Evolutionary conservation across 2,888 invertebrate genomes (phyloP).

Genomic region (Clanis bilineata): DNA sequence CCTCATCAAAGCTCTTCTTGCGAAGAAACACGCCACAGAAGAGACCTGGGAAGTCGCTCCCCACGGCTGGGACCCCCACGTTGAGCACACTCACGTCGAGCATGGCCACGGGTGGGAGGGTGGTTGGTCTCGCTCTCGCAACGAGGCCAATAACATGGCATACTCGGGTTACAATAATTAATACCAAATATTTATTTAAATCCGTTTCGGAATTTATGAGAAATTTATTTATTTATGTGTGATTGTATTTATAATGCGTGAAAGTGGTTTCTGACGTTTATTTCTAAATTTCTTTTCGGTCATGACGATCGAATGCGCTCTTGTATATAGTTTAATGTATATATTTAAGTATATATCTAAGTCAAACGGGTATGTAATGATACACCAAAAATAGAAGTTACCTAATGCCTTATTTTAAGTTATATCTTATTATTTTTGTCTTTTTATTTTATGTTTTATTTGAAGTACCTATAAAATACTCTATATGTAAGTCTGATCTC

Average conservation of each 20-base stretch:
- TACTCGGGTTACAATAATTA: slow-evolving; percentile 67
- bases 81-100: slow-evolving; percentile 48
- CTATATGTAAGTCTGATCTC: slow-evolving; percentile 33
- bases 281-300: slow-evolving; percentile 5
- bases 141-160: slow-evolving; percentile 65
- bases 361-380: slow-evolving; percentile 1
- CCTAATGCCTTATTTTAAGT: slow-evolving; percentile 19
- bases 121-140: slow-evolving; percentile 70
- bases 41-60: slow-evolving; percentile 47
- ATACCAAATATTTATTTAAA: slow-evolving; percentile 36
- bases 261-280: slow-evolving; percentile 34
- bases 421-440: slow-evolving; percentile 9
- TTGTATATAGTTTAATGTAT: slow-evolving; percentile 21
- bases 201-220: slow-evolving; percentile 16
- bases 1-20: slow-evolving; percentile 63
- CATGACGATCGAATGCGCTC: slow-evolving; percentile 11
- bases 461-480: slow-evolving; percentile 22
- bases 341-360: slow-evolving; percentile 26
- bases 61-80: slow-evolving; percentile 50
- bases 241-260: slow-evolving; percentile 52
- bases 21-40: slow-evolving; percentile 63
- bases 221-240: slow-evolving; percentile 28
- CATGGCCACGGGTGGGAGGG: slow-evolving; percentile 62
- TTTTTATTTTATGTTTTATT: slow-evolving; percentile 14
- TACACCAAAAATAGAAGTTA: slow-evolving; percentile 4